Base-by-base conservation (phyloP, 2,888 invertebrate species). In the Holacanthella duospinosa region DNA sequence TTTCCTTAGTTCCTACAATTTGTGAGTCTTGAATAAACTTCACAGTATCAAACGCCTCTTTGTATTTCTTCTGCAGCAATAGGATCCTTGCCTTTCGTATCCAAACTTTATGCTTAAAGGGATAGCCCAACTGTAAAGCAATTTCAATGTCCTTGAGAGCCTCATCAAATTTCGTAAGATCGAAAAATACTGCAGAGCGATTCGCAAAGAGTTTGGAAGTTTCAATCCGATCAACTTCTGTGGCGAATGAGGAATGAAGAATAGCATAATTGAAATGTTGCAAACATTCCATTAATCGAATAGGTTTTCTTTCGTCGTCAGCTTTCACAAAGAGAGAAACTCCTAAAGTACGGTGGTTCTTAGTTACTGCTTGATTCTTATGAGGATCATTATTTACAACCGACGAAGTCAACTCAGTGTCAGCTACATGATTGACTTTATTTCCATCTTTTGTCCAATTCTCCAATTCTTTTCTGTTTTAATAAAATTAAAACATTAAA, bases 301-400 rank as follows among this genome's bases (percentile, higher is more conserved):
- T 9, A 4, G 48, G 16, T 21, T 48, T 48, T 16, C n/a, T 21
- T 4, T 9, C 48, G 21, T 48, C 48, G n/a, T 48, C 48, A 4
- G 48, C 19, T 48, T 48, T 48, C 19, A 48, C 48, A 48, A 48
- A 48, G 48, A 48, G 48, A n/a, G 48, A 48, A n/a, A 48, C 21
- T 4, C 48, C 48, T 48, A 4, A 16, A 16, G 12, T 21, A 48
- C 48, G 48, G 21, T 48, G 21, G 4, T 48, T 21, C 12, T n/a
- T 21, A 4, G 48, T 21, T 21, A 48, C 9, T 6, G 36, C 36
- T 16, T 36, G 6, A 16, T 36, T 16, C 36, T 36, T 36, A n/a
- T n/a, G n/a, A n/a, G n/a, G n/a, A n/a, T n/a, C n/a, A n/a, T n/a
- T n/a, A n/a, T n/a, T n/a, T n/a, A n/a, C n/a, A n/a, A n/a, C n/a